phyloP scores from a whole-genome alignment of 2,797 vertebrate genomes.

The Paramormyrops hopkinsi region DNA sequence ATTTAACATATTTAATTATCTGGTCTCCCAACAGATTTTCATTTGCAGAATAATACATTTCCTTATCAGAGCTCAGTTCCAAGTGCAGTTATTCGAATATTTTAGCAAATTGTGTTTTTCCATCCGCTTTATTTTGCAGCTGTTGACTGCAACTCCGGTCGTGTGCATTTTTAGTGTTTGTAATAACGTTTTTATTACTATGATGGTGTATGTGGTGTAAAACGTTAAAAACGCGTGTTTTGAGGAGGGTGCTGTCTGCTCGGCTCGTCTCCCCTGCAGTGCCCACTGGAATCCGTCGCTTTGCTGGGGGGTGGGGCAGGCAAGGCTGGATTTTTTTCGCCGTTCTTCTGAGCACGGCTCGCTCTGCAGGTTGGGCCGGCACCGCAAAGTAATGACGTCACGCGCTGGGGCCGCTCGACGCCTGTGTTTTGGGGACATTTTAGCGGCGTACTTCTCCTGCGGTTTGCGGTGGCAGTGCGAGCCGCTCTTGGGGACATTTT shows the following conservation, averaged over 20 bases:
- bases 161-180: neutral
- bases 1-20: neutral
- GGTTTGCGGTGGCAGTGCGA: neutral
- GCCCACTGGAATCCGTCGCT: conserved; percentile 34
- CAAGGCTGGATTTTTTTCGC: neutral
- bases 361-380: conserved; percentile 14
- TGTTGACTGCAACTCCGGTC: neutral
- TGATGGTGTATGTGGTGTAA: neutral
- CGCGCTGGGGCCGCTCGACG: conserved; percentile 15
- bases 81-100: neutral
- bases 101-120: neutral
- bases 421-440: neutral
- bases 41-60: neutral
- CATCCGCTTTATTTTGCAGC: neutral
- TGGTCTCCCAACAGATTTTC: neutral
- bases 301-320: conserved; percentile 6
- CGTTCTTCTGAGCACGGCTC: neutral
- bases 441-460: neutral
- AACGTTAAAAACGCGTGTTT: conserved; percentile 32
- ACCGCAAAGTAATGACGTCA: conserved; percentile 18
- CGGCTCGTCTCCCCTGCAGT: conserved; percentile 54
- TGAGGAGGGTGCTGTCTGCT: conserved; percentile 50
- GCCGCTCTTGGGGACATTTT: conserved; percentile 53
- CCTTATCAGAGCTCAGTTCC: neutral
- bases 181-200: neutral